Evolutionary conservation across 2,888 invertebrate genomes (phyloP), one percentile per base, ranked within the genome.

Genomic region (Loripinus fragilis): DNA sequence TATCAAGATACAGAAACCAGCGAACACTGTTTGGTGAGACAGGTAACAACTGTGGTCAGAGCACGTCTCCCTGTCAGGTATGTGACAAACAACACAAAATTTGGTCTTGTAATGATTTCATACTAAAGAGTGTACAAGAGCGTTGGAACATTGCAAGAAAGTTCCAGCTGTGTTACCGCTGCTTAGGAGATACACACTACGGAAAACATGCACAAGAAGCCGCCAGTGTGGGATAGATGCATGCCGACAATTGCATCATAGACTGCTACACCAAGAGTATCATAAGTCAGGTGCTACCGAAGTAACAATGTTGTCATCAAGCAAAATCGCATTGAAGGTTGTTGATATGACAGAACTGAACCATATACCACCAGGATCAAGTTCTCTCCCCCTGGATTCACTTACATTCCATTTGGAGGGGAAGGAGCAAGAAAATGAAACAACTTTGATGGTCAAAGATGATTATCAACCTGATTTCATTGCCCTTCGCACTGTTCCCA

Each of bases 401-500:
- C 65, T 45, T 41, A 41, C 23, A 28, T 38, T 15, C 12, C 45
- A n/a, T n/a, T n/a, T n/a, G 41, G 67, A 67, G 67, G 42, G 67
- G 67, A 67, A 67, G 15, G 28, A 67, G 45, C 23, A 33, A 23
- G 15, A 7, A 25, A 23, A 25, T 25, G 52, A 23, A 12, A 41
- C 33, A 41, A 41, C n/a, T 15, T 41, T 25, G 2, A 38, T 65
- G 41, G 48, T 30, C n/a, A 3, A 23, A 28, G 23, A 28, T 5
- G 28, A 23, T 30, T 25, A 28, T 7, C 25, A 35, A 42, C 15
- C n/a, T n/a, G n/a, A 73, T 12, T 77, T 25, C 73, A 69, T 72
- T 0, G 67, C 72, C 7, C 35, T 80, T 17, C n/a, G 75, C 65
- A 83, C 75, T 7, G 73, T 83, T 5, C 80, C 83, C 28, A 70